Evolutionary conservation across 2,888 invertebrate genomes (phyloP).

Genomic region (Oscheius sp.): DNA sequence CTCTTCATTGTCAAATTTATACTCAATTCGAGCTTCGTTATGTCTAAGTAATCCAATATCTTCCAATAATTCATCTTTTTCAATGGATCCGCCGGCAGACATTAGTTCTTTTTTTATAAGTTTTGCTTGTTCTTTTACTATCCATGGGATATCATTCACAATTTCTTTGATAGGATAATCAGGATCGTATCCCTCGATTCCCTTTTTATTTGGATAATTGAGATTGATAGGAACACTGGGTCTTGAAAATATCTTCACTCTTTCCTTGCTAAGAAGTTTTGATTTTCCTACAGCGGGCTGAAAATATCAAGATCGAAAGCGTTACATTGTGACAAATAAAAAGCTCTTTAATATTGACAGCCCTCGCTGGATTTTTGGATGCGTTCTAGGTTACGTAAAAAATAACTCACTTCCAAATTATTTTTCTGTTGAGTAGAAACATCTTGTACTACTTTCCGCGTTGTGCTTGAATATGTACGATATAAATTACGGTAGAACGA

Average conservation of each 20-base stretch:
- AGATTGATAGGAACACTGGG: constrained; percentile 61
- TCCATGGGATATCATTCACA: constrained; percentile 51
- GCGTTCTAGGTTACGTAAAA: neutral
- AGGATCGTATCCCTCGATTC: constrained; percentile 60
- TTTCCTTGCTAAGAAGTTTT: constrained; percentile 44
- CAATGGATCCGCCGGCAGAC: constrained; percentile 44
- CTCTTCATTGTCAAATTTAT: constrained; percentile 62
- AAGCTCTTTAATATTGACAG: too few relatives aligned
- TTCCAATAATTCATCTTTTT: constrained; percentile 53
- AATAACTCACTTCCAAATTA: neutral
- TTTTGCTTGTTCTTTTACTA: constrained; percentile 55
- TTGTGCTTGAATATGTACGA: too few relatives aligned
- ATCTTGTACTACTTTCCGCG: neutral
- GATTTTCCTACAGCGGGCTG: constrained; percentile 37
- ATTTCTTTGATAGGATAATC: constrained; percentile 60
- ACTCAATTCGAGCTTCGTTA: constrained; percentile 65
- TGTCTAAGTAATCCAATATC: constrained; percentile 56
- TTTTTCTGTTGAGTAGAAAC: neutral
- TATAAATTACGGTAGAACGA: too few relatives aligned
- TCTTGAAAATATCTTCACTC: constrained; percentile 46
- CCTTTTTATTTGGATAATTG: constrained; percentile 64
- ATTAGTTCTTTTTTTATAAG: constrained; percentile 51
- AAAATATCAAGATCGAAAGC: neutral
- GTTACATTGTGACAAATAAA: too few relatives aligned
- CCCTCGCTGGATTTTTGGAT: too few relatives aligned